These are phyloP conservation scores for Falcaria lacertinaria DNA, from an alignment of 2,888 invertebrate genomes.

Conservation along the genomic window DNA sequence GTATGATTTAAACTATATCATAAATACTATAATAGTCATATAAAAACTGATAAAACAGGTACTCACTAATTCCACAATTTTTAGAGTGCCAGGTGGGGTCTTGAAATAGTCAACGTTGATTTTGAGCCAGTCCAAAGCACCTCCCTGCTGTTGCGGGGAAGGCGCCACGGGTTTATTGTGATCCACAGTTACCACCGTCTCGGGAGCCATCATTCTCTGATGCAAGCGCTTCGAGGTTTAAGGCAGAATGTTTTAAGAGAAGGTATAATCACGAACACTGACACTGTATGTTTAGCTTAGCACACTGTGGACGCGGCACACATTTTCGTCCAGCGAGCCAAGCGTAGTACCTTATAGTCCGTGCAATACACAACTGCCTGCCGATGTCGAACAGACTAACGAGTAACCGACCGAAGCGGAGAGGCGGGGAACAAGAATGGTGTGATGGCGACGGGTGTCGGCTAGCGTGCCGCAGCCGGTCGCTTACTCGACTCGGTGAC, in stretches of 20 bases:
- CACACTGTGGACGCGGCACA: slow-evolving; percentile 60
- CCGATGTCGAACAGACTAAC: slow-evolving; percentile 23
- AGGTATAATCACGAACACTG: slow-evolving; percentile 54
- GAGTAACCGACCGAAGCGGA: slow-evolving; percentile 11
- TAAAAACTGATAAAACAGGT: slow-evolving; percentile 4
- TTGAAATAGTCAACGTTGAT: slow-evolving; percentile 89
- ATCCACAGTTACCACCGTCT: slow-evolving; percentile 90
- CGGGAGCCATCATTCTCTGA: slow-evolving; percentile 86
- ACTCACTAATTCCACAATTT: slow-evolving; percentile 90
- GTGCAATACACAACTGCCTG: slow-evolving; percentile 60
- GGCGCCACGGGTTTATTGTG: slow-evolving; percentile 78
- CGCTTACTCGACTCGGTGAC: slow-evolving; percentile 26
- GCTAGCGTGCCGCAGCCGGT: slow-evolving; percentile 18
- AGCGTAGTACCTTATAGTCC: slow-evolving; percentile 51
- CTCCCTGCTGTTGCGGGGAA: slow-evolving; percentile 73
- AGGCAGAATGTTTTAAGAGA: slow-evolving; percentile 17
- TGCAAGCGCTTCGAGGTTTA: slow-evolving; percentile 22
- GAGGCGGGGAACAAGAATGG: slow-evolving; percentile 43
- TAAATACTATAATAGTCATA: too few species aligned
- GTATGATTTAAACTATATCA: too few species aligned
- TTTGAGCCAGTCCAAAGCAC: slow-evolving; percentile 84
- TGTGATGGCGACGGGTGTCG: slow-evolving; percentile 30
- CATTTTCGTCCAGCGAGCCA: slow-evolving; percentile 53
- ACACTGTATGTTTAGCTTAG: slow-evolving; percentile 45
- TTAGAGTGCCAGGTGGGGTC: slow-evolving; percentile 89